Base-by-base conservation (phyloP, 2,888 invertebrate species). In the Dioctria rufipes region DNA sequence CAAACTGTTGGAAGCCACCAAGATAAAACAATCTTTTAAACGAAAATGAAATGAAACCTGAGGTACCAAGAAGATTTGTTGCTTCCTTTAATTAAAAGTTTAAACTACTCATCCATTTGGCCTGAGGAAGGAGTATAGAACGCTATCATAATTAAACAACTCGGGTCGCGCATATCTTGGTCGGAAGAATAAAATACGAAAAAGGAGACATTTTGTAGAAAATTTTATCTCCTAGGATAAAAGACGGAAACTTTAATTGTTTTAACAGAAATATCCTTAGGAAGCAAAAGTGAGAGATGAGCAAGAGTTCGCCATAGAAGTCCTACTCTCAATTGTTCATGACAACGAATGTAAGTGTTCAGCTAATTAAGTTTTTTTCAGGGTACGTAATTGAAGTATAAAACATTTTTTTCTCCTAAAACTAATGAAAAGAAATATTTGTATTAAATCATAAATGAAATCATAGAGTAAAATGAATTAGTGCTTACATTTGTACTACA, bases 41-140 rank as follows among this genome's bases (percentile, higher is more conserved):
- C 11, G 58, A 69, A 65, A 8, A 51, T 61, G 78, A 79, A 66
- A 42, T 43, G 66, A 51, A 67, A 43, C 54, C 54, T 37, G 39
- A 60, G 78, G 60, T 46, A 67, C 46, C 11, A n/a, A 5, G 69
- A 80, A 49, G 71, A 80, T 58, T 69, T 80, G 66, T 79, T 79
- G 51, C 54, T 71, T 42, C 39, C 80, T 69, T 80, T 80, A 80
- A 80, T 80, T 80, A 80, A 80, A 80, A 80, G 80, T 69, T 80
- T 80, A 80, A 80, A 80, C 80, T 80, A 80, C 80, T 80, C 80
- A 69, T 80, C 71, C 80, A 66, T 67, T 61, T 43, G 80, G 69
- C 13, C 42, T 69, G 42, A 42, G 60, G 61, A 60, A 54, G 49
- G 63, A 77, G 9, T 60, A 61, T 51, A 25, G 25, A 60, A 61